Evolutionary conservation across 2,113 vertebrate genomes (phyloP), one percentile per base, ranked within the genome.

Genomic region (Halichoerus grypus): DNA sequence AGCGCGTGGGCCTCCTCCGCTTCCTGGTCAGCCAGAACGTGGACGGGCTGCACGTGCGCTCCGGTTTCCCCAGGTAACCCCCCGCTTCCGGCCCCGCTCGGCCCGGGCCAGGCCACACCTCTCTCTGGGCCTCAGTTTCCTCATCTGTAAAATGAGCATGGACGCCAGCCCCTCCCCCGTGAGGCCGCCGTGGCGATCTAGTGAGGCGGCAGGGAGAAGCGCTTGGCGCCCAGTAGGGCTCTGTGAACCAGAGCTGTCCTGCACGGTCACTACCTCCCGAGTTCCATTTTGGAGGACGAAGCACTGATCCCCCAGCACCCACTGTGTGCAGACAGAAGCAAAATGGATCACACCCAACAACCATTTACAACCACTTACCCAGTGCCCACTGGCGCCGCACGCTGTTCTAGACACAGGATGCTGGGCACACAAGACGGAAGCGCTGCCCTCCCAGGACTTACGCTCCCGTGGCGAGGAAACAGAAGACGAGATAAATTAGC

Each of bases 11-110:
- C 1, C 98, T 99, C 95, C 98, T 99, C 65, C 99, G 99, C 96
- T 99, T 99, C 98, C 98, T 99, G 89, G 98, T 99, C 99, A 99
- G 99, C 98, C 99, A 99, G 98, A 99, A 99, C 0, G 99, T 99
- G 82, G 99, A 99, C 0, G 99, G 99, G 12, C 98, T 99, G 31
- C 99, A 99, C 18, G 98, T 99, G 72, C 99, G 99, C 24, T 99
- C 99, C 0, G 99, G 99, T 76, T 99, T 99, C 97, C 99, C 99
- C 97, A 99, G 99, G 99, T 99, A 98, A 88, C 74, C 14, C 21
- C 21, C 26, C 3, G 21, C 12, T 5, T 63, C 74, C 1, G 1
- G 15, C n/a, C 36, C 36, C 0, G 1, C 33, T 16, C 2, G 0
- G 19, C 42, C 61, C 10, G 8, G 71, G 59, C 11, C 31, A 15